Percentiles rank a stretch among this genome's conserved stretches.
These are phyloP conservation scores for Limnephilus lunatus DNA, from an alignment of 2,888 invertebrate species.

Conservation along the genomic window DNA sequence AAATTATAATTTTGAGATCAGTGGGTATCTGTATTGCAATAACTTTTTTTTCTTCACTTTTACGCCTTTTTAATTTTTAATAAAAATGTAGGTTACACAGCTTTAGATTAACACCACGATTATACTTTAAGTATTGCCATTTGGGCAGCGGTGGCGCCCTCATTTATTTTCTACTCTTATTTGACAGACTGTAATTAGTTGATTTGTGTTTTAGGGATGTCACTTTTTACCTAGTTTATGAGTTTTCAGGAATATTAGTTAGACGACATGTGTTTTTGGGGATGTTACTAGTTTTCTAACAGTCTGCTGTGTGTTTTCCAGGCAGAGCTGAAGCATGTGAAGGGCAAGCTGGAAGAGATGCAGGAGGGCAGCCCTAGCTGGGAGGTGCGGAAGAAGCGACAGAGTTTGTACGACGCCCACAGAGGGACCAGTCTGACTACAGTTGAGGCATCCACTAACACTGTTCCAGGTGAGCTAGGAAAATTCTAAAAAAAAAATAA, in stretches of 20 bases:
- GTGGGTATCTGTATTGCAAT: too few relatives aligned
- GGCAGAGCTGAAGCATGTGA: constrained; percentile 55
- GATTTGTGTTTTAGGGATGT: neutral
- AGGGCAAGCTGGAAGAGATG: constrained; percentile 46
- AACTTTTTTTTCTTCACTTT: too few relatives aligned
- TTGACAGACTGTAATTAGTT: too few relatives aligned
- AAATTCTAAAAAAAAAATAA: neutral
- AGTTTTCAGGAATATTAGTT: neutral
- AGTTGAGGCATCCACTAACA: constrained; percentile 71
- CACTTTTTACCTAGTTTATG: neutral
- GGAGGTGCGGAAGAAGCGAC: constrained; percentile 71
- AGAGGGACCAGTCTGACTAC: constrained; percentile 66
- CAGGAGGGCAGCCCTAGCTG: constrained; percentile 53
- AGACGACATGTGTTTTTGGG: neutral
- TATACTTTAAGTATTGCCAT: too few relatives aligned
- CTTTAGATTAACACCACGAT: too few relatives aligned
- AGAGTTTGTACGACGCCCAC: constrained; percentile 72
- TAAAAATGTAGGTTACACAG: too few relatives aligned
- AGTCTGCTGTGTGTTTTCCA: constrained; percentile 30
- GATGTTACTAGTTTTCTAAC: neutral
- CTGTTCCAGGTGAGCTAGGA: constrained; percentile 54
- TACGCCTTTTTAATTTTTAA: too few relatives aligned
- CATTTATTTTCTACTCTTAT: too few relatives aligned
- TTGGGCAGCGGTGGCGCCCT: too few relatives aligned
- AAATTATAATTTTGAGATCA: too few relatives aligned